Conservation (phyloP, 2,888 invertebrate genomes). For the Drosophila cognata region DNA sequence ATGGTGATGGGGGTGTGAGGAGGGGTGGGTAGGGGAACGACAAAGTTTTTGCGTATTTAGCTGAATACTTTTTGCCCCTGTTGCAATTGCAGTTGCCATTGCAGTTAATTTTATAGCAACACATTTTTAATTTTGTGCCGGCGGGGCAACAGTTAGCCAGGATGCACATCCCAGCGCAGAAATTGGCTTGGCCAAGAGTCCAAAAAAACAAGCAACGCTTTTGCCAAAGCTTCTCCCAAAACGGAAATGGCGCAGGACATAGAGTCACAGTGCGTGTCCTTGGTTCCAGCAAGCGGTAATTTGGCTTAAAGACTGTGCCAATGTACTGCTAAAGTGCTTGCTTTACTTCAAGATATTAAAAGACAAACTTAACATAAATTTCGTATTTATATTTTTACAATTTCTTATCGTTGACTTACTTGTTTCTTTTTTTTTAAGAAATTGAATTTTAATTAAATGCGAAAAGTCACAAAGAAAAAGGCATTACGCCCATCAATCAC, state of each 20-base stretch:
- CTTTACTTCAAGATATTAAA: not conserved
- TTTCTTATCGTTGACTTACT: not conserved
- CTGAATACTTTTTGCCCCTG: slow-evolving; percentile 8
- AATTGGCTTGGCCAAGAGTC: slow-evolving; percentile 15
- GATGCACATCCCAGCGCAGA: slow-evolving; percentile 8
- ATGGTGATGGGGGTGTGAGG: not conserved
- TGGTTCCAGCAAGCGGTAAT: slow-evolving; percentile 10
- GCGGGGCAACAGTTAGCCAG: slow-evolving; percentile 16
- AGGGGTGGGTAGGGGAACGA: not conserved
- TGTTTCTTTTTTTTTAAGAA: slow-evolving; percentile 1
- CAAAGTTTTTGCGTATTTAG: slow-evolving; percentile 20
- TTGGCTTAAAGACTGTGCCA: slow-evolving; percentile 24
- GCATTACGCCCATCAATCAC: slow-evolving; percentile 55
- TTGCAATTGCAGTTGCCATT: slow-evolving; percentile 41
- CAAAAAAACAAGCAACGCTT: slow-evolving; percentile 11
- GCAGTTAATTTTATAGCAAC: slow-evolving; percentile 67
- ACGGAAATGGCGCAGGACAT: slow-evolving; percentile 51
- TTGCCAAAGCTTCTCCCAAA: slow-evolving; percentile 6
- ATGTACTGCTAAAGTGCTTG: slow-evolving; percentile 1
- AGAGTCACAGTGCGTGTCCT: slow-evolving; percentile 7
- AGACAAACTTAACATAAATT: slow-evolving; percentile 10
- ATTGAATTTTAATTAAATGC: slow-evolving; percentile 41
- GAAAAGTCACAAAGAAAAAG: slow-evolving; percentile 40
- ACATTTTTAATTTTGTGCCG: slow-evolving; percentile 59
- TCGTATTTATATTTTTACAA: slow-evolving; percentile 9